Evolutionary conservation across 2,888 invertebrate genomes (phyloP).

Genomic region (Acanthosepion lycidas): DNA sequence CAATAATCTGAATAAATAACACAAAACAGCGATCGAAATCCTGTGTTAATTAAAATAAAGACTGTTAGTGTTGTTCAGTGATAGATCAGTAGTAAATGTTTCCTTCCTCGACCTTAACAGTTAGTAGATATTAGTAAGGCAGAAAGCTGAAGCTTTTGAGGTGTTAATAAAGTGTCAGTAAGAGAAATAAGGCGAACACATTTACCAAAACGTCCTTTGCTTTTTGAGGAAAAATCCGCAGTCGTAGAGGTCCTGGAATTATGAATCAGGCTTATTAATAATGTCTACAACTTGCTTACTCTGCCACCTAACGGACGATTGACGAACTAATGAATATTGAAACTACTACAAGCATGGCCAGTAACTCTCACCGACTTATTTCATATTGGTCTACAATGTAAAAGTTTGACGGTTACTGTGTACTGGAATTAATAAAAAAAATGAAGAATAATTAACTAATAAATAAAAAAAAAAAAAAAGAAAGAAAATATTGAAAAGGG

Average conservation of each 20-base stretch:
- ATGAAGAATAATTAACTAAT: too few species aligned
- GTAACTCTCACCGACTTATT: neutral
- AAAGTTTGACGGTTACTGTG: too few species aligned
- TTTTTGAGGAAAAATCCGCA: neutral
- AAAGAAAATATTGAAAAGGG: too few species aligned
- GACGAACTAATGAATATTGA: neutral
- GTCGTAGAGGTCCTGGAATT: neutral
- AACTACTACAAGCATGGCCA: neutral
- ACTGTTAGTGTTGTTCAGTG: neutral
- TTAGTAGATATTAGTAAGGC: conserved; percentile 8
- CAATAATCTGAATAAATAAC: neutral
- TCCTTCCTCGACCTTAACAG: neutral
- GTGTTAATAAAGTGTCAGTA: neutral
- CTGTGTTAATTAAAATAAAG: neutral
- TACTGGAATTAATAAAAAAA: too few species aligned
- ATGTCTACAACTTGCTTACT: neutral
- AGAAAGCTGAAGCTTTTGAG: neutral
- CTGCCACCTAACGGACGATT: neutral
- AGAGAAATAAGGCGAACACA: neutral
- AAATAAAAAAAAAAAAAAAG: too few species aligned
- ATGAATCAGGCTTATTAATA: neutral
- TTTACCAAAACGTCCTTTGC: neutral
- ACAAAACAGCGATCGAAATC: neutral
- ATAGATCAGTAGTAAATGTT: neutral
- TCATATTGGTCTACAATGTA: too few species aligned